These are phyloP conservation scores for Cephalopterus ornatus DNA, from an alignment of 2,113 vertebrate species.

Conservation along the genomic window DNA sequence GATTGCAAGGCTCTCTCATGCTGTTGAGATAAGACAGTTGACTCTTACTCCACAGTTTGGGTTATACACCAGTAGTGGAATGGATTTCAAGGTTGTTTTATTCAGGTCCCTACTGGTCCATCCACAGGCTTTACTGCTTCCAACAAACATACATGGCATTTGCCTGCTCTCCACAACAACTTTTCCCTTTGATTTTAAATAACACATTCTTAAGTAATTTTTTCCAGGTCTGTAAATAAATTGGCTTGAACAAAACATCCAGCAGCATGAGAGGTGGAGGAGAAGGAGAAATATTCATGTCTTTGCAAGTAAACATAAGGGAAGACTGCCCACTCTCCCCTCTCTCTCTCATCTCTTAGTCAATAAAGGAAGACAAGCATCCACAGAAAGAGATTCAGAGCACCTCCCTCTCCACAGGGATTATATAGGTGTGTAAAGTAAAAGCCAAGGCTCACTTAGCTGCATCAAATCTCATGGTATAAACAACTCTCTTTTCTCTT, in stretches of 20 bases:
- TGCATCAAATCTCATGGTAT: neutral
- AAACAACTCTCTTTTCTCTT: neutral
- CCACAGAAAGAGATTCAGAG: neutral
- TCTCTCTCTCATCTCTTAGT: neutral
- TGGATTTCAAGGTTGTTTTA: neutral
- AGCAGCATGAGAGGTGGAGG: fast-evolving
- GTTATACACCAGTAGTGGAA: neutral
- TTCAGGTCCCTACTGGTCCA: neutral
- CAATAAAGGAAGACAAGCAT: neutral
- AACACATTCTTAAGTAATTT: neutral
- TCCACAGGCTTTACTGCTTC: neutral
- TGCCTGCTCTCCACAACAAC: neutral
- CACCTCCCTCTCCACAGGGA: neutral
- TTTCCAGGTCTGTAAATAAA: neutral
- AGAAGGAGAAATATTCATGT: neutral
- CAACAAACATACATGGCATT: neutral
- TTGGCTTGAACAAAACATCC: neutral
- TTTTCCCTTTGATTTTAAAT: neutral
- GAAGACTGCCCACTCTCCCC: neutral
- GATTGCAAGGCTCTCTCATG: neutral
- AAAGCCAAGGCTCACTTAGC: neutral
- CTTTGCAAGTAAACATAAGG: neutral
- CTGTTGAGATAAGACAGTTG: neutral
- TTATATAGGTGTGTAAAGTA: neutral
- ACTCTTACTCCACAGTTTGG: neutral